phyloP scores from a whole-genome alignment of 2,888 invertebrate species.

The Drosophila tanythrix region DNA sequence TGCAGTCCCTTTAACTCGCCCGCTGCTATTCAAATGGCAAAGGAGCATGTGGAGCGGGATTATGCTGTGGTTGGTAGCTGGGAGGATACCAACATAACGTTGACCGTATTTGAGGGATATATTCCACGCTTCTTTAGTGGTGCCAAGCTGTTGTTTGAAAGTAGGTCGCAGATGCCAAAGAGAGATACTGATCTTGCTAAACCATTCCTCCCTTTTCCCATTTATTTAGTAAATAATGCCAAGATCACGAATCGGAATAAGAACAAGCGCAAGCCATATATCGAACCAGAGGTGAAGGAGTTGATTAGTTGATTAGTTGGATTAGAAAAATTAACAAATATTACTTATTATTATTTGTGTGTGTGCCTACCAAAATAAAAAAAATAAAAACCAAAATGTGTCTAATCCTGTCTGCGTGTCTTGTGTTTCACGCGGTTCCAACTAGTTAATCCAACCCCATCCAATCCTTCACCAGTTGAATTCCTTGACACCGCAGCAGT shows the following conservation, averaged over 20 bases:
- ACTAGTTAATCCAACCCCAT: conserved; percentile 17
- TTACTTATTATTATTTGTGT: conserved; percentile 2
- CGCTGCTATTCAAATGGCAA: conserved; percentile 93
- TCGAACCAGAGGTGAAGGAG: conserved; percentile 83
- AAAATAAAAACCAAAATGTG: conserved; percentile 33
- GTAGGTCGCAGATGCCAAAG: conserved; percentile 51
- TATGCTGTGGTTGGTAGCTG: conserved; percentile 95
- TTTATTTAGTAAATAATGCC: conserved; percentile 60
- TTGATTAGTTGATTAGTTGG: conserved; percentile 87
- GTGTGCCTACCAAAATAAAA: not conserved
- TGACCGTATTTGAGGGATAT: conserved; percentile 92
- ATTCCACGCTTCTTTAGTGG: conserved; percentile 93
- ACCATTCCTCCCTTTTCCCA: not conserved
- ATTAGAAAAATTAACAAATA: not conserved
- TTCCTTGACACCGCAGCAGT: conserved; percentile 51
- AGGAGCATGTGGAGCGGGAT: conserved; percentile 92
- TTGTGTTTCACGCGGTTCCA: not conserved
- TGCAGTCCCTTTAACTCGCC: conserved; percentile 91
- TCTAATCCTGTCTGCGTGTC: conserved; percentile 58
- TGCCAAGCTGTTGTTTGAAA: conserved; percentile 85
- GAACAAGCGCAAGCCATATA: conserved; percentile 91
- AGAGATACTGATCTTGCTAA: not conserved
- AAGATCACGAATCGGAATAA: conserved; percentile 87
- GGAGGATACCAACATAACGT: conserved; percentile 93
- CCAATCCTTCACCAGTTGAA: conserved; percentile 50